Evolutionary conservation across 2,888 invertebrate genomes (phyloP).

Genomic region (Abrostola triplasia): DNA sequence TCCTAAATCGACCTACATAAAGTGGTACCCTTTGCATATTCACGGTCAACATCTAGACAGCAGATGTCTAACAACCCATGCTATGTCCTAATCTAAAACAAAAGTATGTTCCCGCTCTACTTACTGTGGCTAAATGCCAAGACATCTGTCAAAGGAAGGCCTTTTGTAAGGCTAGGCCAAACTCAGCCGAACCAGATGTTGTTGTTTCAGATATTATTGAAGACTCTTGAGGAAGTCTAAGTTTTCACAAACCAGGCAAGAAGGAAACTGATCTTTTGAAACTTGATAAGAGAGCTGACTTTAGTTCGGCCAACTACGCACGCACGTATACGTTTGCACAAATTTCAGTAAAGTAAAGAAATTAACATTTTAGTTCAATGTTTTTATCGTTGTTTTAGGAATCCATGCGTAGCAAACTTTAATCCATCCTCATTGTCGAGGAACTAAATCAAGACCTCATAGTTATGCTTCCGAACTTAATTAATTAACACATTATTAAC

Average conservation of each 20-base stretch:
- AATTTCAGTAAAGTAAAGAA: too few species aligned
- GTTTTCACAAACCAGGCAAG: neutral
- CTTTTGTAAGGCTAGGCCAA: neutral
- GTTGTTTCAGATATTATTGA: conserved; percentile 1
- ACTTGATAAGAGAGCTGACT: neutral
- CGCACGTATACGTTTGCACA: too few species aligned
- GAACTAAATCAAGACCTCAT: too few species aligned
- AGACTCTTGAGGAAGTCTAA: neutral
- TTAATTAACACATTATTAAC: too few species aligned
- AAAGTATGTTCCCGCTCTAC: neutral
- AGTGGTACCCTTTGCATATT: neutral
- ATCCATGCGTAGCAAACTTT: too few species aligned
- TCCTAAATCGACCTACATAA: neutral
- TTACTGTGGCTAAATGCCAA: conserved; percentile 19
- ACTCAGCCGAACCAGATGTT: neutral
- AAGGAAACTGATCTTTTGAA: neutral
- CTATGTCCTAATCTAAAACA: conserved; percentile 6
- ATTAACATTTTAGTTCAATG: too few species aligned
- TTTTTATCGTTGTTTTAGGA: too few species aligned
- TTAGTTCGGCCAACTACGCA: too few species aligned
- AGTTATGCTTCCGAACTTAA: too few species aligned
- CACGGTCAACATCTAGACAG: conserved; percentile 1
- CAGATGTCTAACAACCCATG: conserved; percentile 3
- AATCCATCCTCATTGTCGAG: too few species aligned
- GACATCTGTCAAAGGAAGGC: conserved; percentile 1